Conservation (phyloP, 2,113 vertebrate genomes). For the Campylorhamphus procurvoides region DNA sequence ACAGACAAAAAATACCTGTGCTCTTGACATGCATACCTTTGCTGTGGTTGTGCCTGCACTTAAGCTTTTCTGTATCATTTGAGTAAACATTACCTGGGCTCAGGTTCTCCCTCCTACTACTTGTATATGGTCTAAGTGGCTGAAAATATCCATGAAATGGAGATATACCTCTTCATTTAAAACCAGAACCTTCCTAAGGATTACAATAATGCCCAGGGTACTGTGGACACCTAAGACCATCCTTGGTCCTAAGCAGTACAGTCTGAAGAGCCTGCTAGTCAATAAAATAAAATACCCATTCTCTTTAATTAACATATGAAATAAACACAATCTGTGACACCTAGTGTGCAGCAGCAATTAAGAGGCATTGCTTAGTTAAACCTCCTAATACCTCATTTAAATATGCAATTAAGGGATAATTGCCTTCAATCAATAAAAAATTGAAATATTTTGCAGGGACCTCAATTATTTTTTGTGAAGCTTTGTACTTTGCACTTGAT, state of each 20-base stretch:
- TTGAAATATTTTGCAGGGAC: conserved; percentile 83
- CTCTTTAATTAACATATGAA: conserved; percentile 91
- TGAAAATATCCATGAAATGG: conserved; percentile 58
- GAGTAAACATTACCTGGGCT: background rate
- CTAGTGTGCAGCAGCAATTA: conserved; percentile 88
- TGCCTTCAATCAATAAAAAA: conserved; percentile 91
- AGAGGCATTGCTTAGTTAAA: conserved; percentile 90
- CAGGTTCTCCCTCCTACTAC: background rate
- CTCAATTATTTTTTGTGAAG: conserved; percentile 78
- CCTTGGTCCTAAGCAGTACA: conserved; percentile 74
- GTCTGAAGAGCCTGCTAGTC: conserved; percentile 76
- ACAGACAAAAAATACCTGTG: background rate
- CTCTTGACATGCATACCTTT: background rate
- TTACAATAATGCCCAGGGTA: conserved; percentile 71
- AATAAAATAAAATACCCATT: conserved; percentile 86
- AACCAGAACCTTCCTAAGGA: conserved; percentile 74
- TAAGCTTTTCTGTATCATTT: background rate
- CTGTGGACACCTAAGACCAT: conserved; percentile 75
- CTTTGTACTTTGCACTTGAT: conserved; percentile 67
- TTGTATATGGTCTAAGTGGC: conserved; percentile 16
- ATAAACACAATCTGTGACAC: conserved; percentile 90
- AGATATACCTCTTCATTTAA: conserved; percentile 70
- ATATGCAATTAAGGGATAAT: conserved; percentile 92
- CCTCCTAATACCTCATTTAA: conserved; percentile 90
- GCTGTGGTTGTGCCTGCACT: background rate